Percentiles rank a stretch among this genome's conserved stretches.
Evolutionary conservation across 2,888 invertebrate species (phyloP).

Genomic region (Nemotelus pantherinus): DNA sequence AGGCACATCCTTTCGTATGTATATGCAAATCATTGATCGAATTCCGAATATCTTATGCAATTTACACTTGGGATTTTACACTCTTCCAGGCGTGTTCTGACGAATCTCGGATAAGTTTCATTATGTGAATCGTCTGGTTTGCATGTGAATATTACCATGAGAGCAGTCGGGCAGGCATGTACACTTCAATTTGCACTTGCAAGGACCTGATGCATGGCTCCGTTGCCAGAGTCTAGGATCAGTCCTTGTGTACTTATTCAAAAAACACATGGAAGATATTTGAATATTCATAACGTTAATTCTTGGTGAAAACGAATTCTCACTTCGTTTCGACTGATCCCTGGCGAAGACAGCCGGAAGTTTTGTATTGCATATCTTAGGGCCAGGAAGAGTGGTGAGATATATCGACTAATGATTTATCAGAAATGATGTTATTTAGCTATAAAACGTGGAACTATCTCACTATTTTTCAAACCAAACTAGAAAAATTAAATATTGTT

Average conservation of each 20-base stretch:
- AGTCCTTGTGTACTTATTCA: constrained; percentile 15
- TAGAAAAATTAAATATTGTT: too few species aligned
- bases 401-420: too few species aligned
- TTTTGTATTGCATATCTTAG: too few species aligned
- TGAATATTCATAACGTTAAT: constrained; percentile 39
- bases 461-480: too few species aligned
- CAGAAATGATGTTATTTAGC: too few species aligned
- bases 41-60: constrained; percentile 23
- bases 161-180: neutral
- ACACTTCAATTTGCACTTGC: constrained; percentile 28
- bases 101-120: neutral
- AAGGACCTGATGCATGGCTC: neutral
- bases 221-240: neutral
- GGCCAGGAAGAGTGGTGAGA: too few species aligned
- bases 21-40: constrained; percentile 34
- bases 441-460: too few species aligned
- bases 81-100: constrained; percentile 7
- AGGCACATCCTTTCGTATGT: constrained; percentile 22
- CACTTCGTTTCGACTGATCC: neutral
- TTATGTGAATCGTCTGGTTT: constrained; percentile 21
- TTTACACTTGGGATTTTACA: constrained; percentile 19
- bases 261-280: constrained; percentile 33
- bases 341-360: neutral
- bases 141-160: constrained; percentile 21
- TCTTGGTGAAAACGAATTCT: constrained; percentile 29